Evolutionary conservation across 2,113 vertebrate species (phyloP), one percentile per base, ranked within the genome.

Genomic region (Microtus richardsoni): DNA sequence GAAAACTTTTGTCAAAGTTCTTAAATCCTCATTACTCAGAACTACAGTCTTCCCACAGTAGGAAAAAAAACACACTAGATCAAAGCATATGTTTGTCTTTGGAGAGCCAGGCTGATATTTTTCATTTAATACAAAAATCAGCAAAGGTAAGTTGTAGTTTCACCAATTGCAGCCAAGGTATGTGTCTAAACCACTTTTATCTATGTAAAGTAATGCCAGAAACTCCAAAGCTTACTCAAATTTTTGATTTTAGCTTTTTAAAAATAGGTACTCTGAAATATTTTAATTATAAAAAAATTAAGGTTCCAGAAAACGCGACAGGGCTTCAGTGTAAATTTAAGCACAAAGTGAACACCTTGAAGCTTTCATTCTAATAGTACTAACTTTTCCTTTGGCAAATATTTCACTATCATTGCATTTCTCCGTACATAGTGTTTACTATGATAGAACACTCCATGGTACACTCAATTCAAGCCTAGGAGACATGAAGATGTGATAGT

Each of bases 151-250:
- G 70, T 21, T 84, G 21, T 49, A 28, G 80, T 91, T 41, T 92
- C 5, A 14, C 9, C 93, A 92, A 86, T 82, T 94, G 24, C 80
- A 71, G 85, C 7, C 16, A 47, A 77, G 36, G 12, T 71, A 26
- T 70, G 33, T 70, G 13, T 26, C 33, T 70, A 64, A 73, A 66
- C 73, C 60, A 71, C 77, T 77, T 77, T 79, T 91, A 58, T 93
- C 19, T 91, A 39, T 52, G 7, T 73, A n/a, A 54, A 3, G 64
- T 94, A 92, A 64, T 60, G 30, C 86, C 11, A 41, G 26, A 30
- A 94, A 88, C 77, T 90, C 33, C 13, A 91, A 95, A 62, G 79
- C 44, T 49, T 64, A 52, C 41, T 96, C 70, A 87, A 89, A 36
- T 54, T 84, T 39, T 95, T 90, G 30, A 30, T 70, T 5, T 86